A percentile compares a stretch with the other conserved stretches of the same genome.
These are phyloP conservation scores for Azemiops feae DNA, from an alignment of 2,113 vertebrate species.

Conservation along the genomic window DNA sequence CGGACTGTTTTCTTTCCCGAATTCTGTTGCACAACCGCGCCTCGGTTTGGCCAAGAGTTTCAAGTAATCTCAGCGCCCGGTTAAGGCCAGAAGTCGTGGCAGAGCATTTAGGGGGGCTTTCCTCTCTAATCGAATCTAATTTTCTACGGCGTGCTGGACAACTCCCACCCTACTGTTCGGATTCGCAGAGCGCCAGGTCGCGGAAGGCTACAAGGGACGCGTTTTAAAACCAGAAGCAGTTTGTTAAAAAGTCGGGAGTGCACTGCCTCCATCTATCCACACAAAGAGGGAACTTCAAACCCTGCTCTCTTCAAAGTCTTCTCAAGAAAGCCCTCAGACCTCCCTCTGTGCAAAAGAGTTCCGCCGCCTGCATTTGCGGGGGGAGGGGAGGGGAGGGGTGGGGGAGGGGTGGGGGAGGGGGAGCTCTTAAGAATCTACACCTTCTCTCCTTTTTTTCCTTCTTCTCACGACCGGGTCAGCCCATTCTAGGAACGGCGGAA, in stretches of 20 bases:
- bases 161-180: background rate
- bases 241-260: background rate
- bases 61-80: too few species aligned
- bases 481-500: background rate
- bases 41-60: background rate
- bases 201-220: background rate
- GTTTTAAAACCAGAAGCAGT: background rate
- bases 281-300: background rate
- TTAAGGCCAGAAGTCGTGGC: background rate
- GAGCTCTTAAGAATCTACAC: background rate
- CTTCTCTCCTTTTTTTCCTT: too few species aligned
- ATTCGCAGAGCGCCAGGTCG: background rate
- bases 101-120: background rate
- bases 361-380: too few species aligned
- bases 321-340: background rate
- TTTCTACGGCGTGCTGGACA: background rate
- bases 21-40: background rate
- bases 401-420: fast-evolving
- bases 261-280: background rate
- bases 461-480: background rate
- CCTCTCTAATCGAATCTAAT: background rate
- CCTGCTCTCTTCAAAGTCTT: background rate
- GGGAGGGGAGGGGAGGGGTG: too few species aligned
- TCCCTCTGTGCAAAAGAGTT: background rate
- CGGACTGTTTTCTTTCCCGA: background rate